Base-by-base conservation (phyloP, 2,113 vertebrate genomes). In the Cavia porcellus region DNA sequence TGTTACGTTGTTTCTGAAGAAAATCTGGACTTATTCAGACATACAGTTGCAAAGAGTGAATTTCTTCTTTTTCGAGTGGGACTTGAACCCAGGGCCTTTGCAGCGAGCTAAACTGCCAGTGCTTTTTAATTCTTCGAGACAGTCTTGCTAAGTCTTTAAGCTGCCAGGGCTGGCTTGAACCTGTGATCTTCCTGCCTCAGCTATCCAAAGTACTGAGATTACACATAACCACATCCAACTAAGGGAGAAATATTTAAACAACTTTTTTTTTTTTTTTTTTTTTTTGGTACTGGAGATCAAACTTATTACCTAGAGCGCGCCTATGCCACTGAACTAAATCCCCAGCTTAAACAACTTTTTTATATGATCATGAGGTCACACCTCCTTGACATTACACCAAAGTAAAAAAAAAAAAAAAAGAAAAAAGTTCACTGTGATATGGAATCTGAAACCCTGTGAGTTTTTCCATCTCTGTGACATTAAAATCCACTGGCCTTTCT, bases 401-500 rank as follows among this genome's bases (percentile, higher is more conserved):
- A 82, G 8, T 86, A 38, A n/a, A n/a, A n/a, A n/a, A n/a, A n/a
- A 35, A 24, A 52, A 80, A 84, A 28, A 79, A 28, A 74, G 30
- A 38, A 24, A 42, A 47, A 66, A 70, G 20, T 77, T 90, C 80
- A 79, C 11, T 66, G 30, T 47, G 87, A 83, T 7, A 7, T 17
- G 28, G 15, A 92, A 79, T 32, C 64, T 45, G 52, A 86, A 95
- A 95, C 61, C 52, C 57, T 70, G 24, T 47, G n/a, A 94, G 64
- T 47, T 91, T 70, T 64, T 90, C 87, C 57, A 47, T 47, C 42
- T 87, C 50, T 75, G 57, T 83, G 72, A 93, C 1, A 32, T 91
- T 94, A 83, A 96, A 92, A 88, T 81, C 79, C 77, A 82, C 1
- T 89, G 64, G n/a, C 83, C 86, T 95, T 68, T 87, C 85, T 92